Base-by-base conservation (phyloP, 2,888 invertebrate species). In the Argynnis bischoffii region DNA sequence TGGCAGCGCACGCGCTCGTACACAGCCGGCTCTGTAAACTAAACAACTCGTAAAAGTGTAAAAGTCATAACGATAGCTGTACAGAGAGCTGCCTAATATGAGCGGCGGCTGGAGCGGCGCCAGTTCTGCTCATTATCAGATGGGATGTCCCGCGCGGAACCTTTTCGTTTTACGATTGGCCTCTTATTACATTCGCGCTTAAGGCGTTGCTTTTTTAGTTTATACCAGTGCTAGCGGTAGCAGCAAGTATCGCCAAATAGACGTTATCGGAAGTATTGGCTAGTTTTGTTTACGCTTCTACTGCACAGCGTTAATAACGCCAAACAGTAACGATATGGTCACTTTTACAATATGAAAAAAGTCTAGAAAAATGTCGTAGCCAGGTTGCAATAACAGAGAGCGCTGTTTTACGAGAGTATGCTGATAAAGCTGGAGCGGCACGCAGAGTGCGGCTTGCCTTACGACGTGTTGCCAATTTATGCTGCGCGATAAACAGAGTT, bases 41-140 rank as follows among this genome's bases (percentile, higher is more conserved):
- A 90, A 92, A 91, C 91, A 91, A 91, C 89, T 90, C 92, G 90
- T 91, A 92, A 92, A 92, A 92, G 91, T 90, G 92, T 90, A 92
- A 92, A 91, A 92, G 85, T 92, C 89, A 89, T 90, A 90, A 88
- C 89, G 91, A 92, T 91, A 90, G 88, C 86, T 79, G 81, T 78
- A 85, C 86, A 82, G 88, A 83, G 89, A 78, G 82, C 81, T 78
- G 84, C 87, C 90, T 90, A 90, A 92, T 91, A 92, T 90, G 90
- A 90, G 87, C 87, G 83, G 87, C 84, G 83, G 82, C 79, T 92
- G 92, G 92, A 91, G 85, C 84, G 76, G 86, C 82, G 92, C 92
- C 92, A 92, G 91, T 89, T 82, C 81, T 80, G 82, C 91, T 90
- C 90, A 92, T 92, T 92, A 92, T 92, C 92, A 89, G 92, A 92